A percentile compares a stretch with the other conserved stretches of the same genome.
Evolutionary conservation across 2,888 invertebrate genomes (phyloP).

Genomic region (Tenthredo notha): DNA sequence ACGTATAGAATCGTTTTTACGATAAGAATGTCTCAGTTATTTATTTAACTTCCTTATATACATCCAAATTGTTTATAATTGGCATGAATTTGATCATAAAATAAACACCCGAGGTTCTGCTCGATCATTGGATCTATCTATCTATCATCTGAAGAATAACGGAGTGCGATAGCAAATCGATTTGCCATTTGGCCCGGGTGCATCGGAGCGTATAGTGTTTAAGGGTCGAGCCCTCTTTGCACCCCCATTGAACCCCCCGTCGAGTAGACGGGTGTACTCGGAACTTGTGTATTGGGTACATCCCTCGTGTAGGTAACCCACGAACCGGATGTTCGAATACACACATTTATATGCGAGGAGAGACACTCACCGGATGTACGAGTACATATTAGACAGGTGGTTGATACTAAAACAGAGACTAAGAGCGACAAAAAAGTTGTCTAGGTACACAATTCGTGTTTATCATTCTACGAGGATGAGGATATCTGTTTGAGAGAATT

Average conservation of each 20-base stretch:
- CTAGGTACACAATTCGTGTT: neutral
- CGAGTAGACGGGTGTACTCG: constrained; percentile 60
- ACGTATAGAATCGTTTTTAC: neutral
- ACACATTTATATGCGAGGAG: constrained; percentile 52
- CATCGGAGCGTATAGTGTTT: constrained; percentile 54
- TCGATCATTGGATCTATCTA: constrained; percentile 45
- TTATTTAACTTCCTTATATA: neutral
- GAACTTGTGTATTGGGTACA: constrained; percentile 65
- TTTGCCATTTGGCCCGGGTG: constrained; percentile 44
- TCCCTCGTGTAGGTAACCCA: constrained; percentile 64
- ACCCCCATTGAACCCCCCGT: constrained; percentile 41
- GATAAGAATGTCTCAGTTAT: neutral
- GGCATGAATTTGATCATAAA: neutral
- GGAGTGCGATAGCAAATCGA: constrained; percentile 35
- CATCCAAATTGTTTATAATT: neutral
- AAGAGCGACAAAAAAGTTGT: neutral
- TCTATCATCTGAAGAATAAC: constrained; percentile 32
- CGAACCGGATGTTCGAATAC: constrained; percentile 69
- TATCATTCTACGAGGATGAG: neutral
- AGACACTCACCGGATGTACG: constrained; percentile 67
- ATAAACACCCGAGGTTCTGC: neutral
- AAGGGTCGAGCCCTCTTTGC: constrained; percentile 65
- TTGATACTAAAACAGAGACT: constrained; percentile 10
- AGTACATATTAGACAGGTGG: constrained; percentile 76
- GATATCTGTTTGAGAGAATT: neutral